Base-by-base conservation (phyloP, 2,888 invertebrate genomes). In the Pseudococcus viburni region DNA sequence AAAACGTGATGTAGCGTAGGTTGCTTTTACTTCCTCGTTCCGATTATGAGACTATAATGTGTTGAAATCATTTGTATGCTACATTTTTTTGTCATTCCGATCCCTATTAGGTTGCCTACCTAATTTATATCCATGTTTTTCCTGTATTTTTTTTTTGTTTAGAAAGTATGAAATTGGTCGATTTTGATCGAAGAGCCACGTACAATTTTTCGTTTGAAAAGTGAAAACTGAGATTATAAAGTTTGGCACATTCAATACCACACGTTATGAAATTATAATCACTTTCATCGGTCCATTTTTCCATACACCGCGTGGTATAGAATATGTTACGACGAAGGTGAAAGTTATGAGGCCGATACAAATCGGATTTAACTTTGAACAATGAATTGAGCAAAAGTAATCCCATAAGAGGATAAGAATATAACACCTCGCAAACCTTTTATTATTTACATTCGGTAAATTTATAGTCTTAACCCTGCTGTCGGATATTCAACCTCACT, bases 391-490 rank as follows among this genome's bases (percentile, higher is more conserved):
- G 68, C 68, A 33, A 73, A 73, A 73, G 33, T 73, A 73, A 73
- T 73, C 68, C 68, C 33, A 26, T 73, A 73, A 73, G 68, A 73
- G 33, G 68, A 73, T 73, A 73, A 73, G 68, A 64, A 64, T 33
- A 73, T 73, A 73, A 73, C 68, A 73, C 68, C 68, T 73, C 68
- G 15, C 26, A 73, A 73, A 26, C 68, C 68, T 73, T 73, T 33
- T 73, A 73, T 73, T 73, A 73, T 73, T 73, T 73, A 73, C 68
- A 73, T 73, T 73, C 3, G 68, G 68, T 33, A 73, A 73, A 73
- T 73, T 73, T 73, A 73, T 73, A 26, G 68, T 73, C 26, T 33
- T 12, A 26, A 33, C 68, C 26, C 26, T 73, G 33, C n/a, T 73
- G 26, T 33, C 68, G 12, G 68, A 73, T 73, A n/a, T 19, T 19